Evolutionary conservation across 2,113 vertebrate species (phyloP), one percentile per base, ranked within the genome.

Genomic region (Carlito syrichta): DNA sequence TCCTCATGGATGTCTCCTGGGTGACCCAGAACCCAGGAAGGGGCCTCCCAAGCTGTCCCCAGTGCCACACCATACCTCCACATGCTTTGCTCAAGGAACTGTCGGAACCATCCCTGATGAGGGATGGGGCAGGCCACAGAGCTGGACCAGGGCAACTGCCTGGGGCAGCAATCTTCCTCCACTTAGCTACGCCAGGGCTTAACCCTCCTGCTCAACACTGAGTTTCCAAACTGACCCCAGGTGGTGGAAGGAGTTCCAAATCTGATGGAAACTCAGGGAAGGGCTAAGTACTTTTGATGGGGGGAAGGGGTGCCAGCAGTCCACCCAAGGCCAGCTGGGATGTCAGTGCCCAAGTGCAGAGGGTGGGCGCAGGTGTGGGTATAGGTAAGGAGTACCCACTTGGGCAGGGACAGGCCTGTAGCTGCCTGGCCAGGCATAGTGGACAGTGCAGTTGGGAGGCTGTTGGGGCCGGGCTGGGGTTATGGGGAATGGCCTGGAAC

Each of bases 11-110:
- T n/a, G n/a, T n/a, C n/a, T n/a, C n/a, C n/a, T n/a, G n/a, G 6
- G 52, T 17, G 56, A 20, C 9, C 1, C 0, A 5, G 1, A 22
- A 56, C 12, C 35, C 20, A 3, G 22, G 71, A 52, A 3, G 1
- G 66, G 45, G 63, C 0, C 8, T 30, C 5, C 45, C 1, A 5
- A 48, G 54, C 30, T 45, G 3, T 27, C 43, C 38, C 20, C 32
- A 35, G 56, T 11, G 32, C 22, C 7, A 6, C 35, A 12, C 17
- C 3, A 22, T 0, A 2, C 7, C 62, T 14, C 32, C 16, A 30
- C 19, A 52, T 1, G 0, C 5, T 1, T 2, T 9, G 52, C 38
- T 40, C 5, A 0, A n/a, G 16, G 79, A 19, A 35, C 22, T 16
- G 69, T 45, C 58, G 23, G 68, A 11, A 1, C 19, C 43, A 3